Base-by-base conservation (phyloP, 2,797 vertebrate genomes). In the Acipenser transmontanus region DNA sequence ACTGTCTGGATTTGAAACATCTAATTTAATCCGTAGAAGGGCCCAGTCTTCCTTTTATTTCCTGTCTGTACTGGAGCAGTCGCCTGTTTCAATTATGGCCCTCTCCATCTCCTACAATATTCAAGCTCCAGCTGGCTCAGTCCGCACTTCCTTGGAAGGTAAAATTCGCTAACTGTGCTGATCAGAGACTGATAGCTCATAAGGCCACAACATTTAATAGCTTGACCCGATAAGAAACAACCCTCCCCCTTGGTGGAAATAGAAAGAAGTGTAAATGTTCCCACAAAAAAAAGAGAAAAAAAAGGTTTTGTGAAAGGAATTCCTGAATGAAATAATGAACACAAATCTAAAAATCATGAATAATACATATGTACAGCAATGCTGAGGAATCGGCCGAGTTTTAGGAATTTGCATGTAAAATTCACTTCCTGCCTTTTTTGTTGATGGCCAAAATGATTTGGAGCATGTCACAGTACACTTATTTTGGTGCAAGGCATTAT, bases 31-130 rank as follows among this genome's bases (percentile, higher is more conserved):
- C 91, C 88, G 89, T 93, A 91, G 92, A 92, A 95, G 93, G 93
- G 95, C 94, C 91, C 91, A 81, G 89, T 90, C 91, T 91, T 94
- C 90, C 86, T 90, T 93, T 97, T 93, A 95, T 98, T 98, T 98
- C 97, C 97, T 97, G 95, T 95, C 94, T 96, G 93, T 83, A 79
- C 89, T 86, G 85, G 84, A 90, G 89, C 88, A 91, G 93, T 95
- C 92, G 93, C 94, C 94, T 98, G 93, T 95, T 97, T 94, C 91
- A 99, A 97, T 98, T 97, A 97, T 79, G 84, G 91, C 89, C 91
- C 90, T 90, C 90, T 91, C 84, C 87, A 91, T 91, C 91, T 90
- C 81, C 84, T 89, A 85, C 90, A 82, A 83, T 81, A 83, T 83
- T 78, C 0, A 68, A 72, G 85, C 83, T 90, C 87, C 87, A 88